Base-by-base conservation (phyloP, 2,797 vertebrate species). In the Microctenopoma stevenorrisi region DNA sequence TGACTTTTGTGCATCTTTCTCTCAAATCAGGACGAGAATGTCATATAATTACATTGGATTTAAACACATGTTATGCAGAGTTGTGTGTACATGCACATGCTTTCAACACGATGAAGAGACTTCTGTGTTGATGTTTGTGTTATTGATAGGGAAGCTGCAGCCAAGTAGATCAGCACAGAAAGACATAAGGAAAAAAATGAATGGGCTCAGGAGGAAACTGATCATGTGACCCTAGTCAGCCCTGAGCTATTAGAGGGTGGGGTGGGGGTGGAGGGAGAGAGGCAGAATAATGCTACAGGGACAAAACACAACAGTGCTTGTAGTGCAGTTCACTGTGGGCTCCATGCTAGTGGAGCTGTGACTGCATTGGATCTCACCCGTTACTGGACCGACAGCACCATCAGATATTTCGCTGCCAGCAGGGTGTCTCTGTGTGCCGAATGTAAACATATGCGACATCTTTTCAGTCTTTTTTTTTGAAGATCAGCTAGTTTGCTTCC, bases 141-240 rank as follows among this genome's bases (percentile, higher is more conserved):
- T 9, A 11, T n/a, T 49, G 3, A 53, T 3, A 42, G 25, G 6
- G 3, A 61, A 44, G 18, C 37, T 1, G 46, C 16, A 43, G 1
- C 11, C 33, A 11, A 42, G 28, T 25, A 50, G 62, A 54, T 35
- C 33, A 46, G 68, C 44, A 52, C 5, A 35, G 33, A 35, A 13
- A 47, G 52, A 57, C 60, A 26, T 4, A 7, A 51, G 13, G 12
- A 7, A 4, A 33, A 18, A 26, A 37, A 7, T 22, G 1, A 46
- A 47, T 47, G 40, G 11, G 38, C 38, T 12, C 28, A 2, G 28
- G 28, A 30, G 28, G 28, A 30, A 30, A 30, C 28, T 38, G 4
- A 83, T 92, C 88, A 93, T 83, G 86, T 92, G 90, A 93, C 85
- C 44, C 64, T 64, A 75, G 87, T 92, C 89, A 90, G 81, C 60